phyloP scores from a whole-genome alignment of 2,113 vertebrate genomes.

The Lycocorax pyrrhopterus region DNA sequence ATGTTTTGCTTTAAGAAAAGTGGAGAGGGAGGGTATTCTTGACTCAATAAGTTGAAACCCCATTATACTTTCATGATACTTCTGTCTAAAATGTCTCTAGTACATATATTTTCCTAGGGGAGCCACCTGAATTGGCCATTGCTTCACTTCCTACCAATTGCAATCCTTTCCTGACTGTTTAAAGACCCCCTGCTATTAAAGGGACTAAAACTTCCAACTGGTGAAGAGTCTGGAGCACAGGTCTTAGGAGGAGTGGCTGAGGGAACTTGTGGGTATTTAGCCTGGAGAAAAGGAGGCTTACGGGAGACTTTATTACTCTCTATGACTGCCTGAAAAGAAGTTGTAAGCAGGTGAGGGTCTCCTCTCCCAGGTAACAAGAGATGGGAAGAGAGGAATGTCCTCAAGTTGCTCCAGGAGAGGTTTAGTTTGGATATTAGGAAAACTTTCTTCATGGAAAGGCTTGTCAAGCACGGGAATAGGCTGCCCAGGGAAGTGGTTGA shows the following conservation, averaged over 20 bases:
- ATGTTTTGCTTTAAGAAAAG: background rate
- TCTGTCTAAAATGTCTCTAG: background rate
- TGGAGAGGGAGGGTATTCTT: background rate
- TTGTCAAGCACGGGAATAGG: background rate
- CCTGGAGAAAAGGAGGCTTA: background rate
- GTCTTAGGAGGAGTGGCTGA: background rate
- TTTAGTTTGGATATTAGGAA: background rate
- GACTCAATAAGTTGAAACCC: background rate
- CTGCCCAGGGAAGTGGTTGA: background rate
- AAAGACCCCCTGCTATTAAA: background rate
- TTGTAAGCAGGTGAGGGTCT: background rate
- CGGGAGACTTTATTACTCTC: rapidly evolving
- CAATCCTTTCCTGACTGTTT: background rate
- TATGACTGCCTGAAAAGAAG: background rate
- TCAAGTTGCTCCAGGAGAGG: background rate
- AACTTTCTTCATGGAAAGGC: background rate
- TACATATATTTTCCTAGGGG: background rate
- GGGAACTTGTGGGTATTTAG: background rate
- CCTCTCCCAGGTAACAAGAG: background rate
- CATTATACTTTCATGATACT: background rate
- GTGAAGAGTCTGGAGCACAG: background rate
- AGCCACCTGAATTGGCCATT: background rate
- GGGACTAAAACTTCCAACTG: background rate
- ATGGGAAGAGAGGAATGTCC: background rate
- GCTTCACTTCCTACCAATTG: background rate